Evolutionary conservation across 2,888 invertebrate species (phyloP), one percentile per base, ranked within the genome.

Genomic region (Lochmaea crataegi): DNA sequence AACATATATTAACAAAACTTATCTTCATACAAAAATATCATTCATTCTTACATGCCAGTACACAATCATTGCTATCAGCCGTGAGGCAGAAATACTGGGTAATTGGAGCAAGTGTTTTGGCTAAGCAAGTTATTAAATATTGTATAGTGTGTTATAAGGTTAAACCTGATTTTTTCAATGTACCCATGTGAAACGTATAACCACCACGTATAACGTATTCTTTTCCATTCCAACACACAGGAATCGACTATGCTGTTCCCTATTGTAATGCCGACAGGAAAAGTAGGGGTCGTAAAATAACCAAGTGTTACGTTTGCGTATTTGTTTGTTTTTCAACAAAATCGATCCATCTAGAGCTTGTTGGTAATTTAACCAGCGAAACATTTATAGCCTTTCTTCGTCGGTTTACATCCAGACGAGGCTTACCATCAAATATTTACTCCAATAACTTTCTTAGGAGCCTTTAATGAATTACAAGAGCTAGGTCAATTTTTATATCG

Each of bases 261-360:
- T 68, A 73, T 63, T 14, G 61, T 7, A 61, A 71, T 12, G 68
- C 63, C 7, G 64, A 74, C 63, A 64, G 53, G 11, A 65, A 61
- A 32, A 57, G 70, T 53, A 53, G 75, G 11, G 71, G 64, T 22
- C 32, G 60, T n/a, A 73, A 64, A 61, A 42, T 70, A 45, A 14
- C 53, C 22, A 78, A 76, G 41, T 64, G 69, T 18, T 75, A 76
- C 71, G 48, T 77, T 77, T 41, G 65, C 76, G 11, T n/a, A n/a
- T n/a, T n/a, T n/a, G n/a, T n/a, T n/a, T 75, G 78, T 69, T 67
- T 68, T 32, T 48, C 64, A 10, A 75, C 75, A 11, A 74, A 76
- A 48, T 77, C 77, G 12, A 67, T 76, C 22, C 76, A 78, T 41
- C 42, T 75, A 2, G 77, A 78, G 38, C 26, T 75, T 11, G 75